Percentiles rank a stretch among this genome's conserved stretches.
Conservation (phyloP, 1,140 invertebrate genomes). For the Drosophila tsacasi region DNA sequence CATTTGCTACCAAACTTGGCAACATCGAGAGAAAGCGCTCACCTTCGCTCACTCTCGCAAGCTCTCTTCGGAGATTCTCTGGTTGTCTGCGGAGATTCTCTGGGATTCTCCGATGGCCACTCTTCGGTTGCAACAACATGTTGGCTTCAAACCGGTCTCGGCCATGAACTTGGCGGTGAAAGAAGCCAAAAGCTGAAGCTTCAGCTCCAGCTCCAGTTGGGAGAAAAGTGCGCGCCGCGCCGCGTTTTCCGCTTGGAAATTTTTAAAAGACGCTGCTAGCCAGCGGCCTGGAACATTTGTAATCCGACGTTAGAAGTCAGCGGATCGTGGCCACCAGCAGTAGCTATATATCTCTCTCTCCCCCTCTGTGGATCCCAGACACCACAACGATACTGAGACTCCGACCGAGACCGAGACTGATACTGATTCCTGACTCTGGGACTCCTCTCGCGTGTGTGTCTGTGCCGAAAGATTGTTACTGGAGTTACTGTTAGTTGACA, state of each 20-base stretch:
- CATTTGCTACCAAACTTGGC: conserved; percentile 25
- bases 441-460: conserved; percentile 44
- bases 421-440: conserved; percentile 37
- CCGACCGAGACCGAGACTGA: conserved; percentile 4
- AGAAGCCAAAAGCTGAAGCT: conserved; percentile 32
- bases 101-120: conserved; percentile 14
- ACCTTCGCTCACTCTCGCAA: background rate
- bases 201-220: conserved; percentile 19
- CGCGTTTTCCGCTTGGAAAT: conserved; percentile 76
- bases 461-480: conserved; percentile 36
- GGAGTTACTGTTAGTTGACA: conserved; percentile 84
- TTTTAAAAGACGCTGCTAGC: conserved; percentile 85
- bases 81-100: conserved; percentile 10
- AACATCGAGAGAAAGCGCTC: conserved; percentile 47
- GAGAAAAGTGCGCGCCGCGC: conserved; percentile 42
- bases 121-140: conserved; percentile 49
- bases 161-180: conserved; percentile 66
- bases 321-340: conserved; percentile 59
- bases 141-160: conserved; percentile 65
- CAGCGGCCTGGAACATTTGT: conserved; percentile 82
- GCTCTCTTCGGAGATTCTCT: background rate
- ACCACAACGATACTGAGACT: conserved; percentile 11
- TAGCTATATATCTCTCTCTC: conserved; percentile 5
- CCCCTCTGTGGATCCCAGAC: conserved; percentile 7
- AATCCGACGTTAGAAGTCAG: conserved; percentile 80